Conservation (phyloP, 2,797 vertebrate genomes). For the Sphaeramia orbicularis region DNA sequence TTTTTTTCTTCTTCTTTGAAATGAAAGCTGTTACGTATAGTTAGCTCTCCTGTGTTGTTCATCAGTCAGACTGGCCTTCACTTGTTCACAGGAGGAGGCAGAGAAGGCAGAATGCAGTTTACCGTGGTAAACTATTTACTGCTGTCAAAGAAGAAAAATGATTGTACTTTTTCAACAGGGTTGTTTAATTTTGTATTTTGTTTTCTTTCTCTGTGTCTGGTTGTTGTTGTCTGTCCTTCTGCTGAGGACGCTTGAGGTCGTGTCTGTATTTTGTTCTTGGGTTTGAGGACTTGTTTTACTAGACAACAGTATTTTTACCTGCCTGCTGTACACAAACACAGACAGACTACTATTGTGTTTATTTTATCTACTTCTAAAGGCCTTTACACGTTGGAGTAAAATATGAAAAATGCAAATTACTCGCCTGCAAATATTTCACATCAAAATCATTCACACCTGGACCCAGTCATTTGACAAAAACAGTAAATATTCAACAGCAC, state of each 20-base stretch:
- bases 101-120: constrained; percentile 26
- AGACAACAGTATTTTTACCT: neutral
- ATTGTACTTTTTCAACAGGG: neutral
- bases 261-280: neutral
- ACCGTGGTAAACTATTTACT: constrained; percentile 46
- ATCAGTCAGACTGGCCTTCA: constrained; percentile 67
- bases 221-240: neutral
- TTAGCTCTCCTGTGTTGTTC: constrained; percentile 43
- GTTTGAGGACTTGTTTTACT: neutral
- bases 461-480: no score
- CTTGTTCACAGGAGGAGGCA: constrained; percentile 46
- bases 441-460: no score
- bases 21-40: constrained; percentile 54
- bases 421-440: no score
- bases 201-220: neutral
- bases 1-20: constrained; percentile 40
- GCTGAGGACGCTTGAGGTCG: neutral
- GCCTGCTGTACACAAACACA: neutral
- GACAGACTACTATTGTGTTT: neutral
- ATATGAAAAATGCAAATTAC: no score
- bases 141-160: constrained; percentile 47
- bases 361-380: no score
- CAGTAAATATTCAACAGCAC: no score
- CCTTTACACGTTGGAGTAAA: no score
- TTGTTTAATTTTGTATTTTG: constrained; percentile 12